Evolutionary conservation across 2,797 vertebrate genomes (phyloP), one percentile per base, ranked within the genome.

Genomic region (Gymnocypris eckloni): DNA sequence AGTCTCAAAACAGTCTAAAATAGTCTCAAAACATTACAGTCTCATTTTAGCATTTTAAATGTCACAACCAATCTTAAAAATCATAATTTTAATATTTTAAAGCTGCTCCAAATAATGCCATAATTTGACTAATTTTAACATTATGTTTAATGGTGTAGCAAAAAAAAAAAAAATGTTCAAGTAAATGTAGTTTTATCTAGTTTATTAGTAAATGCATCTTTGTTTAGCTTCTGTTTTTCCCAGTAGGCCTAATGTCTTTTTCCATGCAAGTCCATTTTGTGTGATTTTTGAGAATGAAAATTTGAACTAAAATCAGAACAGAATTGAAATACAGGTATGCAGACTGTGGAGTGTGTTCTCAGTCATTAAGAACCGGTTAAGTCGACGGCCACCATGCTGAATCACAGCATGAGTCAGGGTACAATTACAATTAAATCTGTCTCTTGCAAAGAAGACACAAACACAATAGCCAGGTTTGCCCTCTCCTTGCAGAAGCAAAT

Each of bases 401-500:
- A 54, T 84, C 61, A 43, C 33, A 41, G 13, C 33, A 15, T 67
- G 73, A 77, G 15, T 77, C 73, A 43, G 16, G 22, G 11, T 69
- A 66, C 73, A 43, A 77, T 69, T 43, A 69, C 8, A 78, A 84
- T 84, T 52, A 50, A 84, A 78, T 43, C 73, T 2, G 45, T 54
- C 73, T 84, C 22, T 12, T 20, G 37, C 28, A 50, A 67, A 37
- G 78, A 76, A 54, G 48, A 54, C 15, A 54, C 15, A 77, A 83
- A 77, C 82, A 83, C 33, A 64, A 76, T 41, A 59, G 52, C 25
- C 71, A 76, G 59, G 82, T 83, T 77, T 84, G 20, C 59, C 41
- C 33, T 43, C 71, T 75, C 54, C 71, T 41, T 12, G 72, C 41
- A 64, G 56, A 12, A 75, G 45, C 81, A 83, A 75, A 83, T 64